phyloP scores from a whole-genome alignment of 2,797 vertebrate genomes.

The Pelochelys cantorii region DNA sequence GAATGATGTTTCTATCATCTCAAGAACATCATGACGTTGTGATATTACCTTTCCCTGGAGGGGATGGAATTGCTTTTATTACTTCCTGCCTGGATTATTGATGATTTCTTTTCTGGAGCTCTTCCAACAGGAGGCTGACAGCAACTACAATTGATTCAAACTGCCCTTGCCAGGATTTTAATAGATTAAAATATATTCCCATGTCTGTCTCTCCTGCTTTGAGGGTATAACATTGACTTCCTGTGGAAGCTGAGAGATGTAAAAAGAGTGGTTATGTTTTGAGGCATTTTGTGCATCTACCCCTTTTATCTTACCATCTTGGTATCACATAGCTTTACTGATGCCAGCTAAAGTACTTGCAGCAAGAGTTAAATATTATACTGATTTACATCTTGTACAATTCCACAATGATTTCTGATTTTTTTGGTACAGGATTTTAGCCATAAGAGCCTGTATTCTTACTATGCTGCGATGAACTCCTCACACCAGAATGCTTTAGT shows the following conservation, averaged over 20 bases:
- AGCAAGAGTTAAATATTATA: neutral
- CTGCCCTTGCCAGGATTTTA: conserved; percentile 32
- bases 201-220: neutral
- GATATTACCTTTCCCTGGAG: conserved; percentile 60
- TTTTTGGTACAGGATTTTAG: neutral
- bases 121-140: conserved; percentile 45
- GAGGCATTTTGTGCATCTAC: neutral
- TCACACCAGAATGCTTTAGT: neutral
- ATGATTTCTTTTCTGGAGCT: conserved; percentile 59
- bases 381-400: neutral
- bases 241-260: neutral
- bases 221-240: conserved; percentile 29
- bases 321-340: neutral
- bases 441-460: neutral
- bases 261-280: neutral
- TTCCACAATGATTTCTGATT: neutral
- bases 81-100: conserved; percentile 60
- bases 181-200: conserved; percentile 22
- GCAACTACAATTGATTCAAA: conserved; percentile 17
- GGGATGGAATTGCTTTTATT: conserved; percentile 62
- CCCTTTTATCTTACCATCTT: neutral
- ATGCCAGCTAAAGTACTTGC: neutral
- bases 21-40: conserved; percentile 39
- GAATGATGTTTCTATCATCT: conserved; percentile 43
- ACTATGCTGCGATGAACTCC: neutral